These are phyloP conservation scores for Microcaecilia unicolor DNA, from an alignment of 2,797 vertebrate genomes.

Conservation along the genomic window DNA sequence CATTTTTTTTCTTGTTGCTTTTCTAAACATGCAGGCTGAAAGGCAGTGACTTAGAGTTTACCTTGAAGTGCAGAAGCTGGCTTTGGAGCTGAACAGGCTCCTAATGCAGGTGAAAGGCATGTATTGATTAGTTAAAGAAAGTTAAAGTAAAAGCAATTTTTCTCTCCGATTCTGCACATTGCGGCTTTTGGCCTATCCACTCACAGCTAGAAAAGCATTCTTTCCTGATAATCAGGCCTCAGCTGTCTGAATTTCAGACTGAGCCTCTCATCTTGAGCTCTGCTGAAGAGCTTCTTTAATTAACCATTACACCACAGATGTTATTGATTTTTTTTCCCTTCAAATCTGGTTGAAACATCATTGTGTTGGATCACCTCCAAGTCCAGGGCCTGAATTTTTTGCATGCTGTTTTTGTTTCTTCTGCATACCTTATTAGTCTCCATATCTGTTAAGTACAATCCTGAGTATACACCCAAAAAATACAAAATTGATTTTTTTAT, in stretches of 20 bases:
- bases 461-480: conserved; percentile 92
- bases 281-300: conserved; percentile 99
- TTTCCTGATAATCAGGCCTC: conserved; percentile 98
- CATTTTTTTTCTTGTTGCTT: conserved; percentile 13
- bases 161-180: conserved; percentile 64
- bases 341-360: conserved; percentile 80
- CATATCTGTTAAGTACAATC: conserved; percentile 88
- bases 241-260: conserved; percentile 90
- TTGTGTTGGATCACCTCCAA: conserved; percentile 78
- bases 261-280: conserved; percentile 96
- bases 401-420: conserved; percentile 77
- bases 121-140: conserved; percentile 71
- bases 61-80: conserved; percentile 29
- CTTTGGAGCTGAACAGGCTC: conserved; percentile 34
- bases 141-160: conserved; percentile 70
- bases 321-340: conserved; percentile 91
- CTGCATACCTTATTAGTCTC: conserved; percentile 99
- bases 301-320: conserved; percentile 99
- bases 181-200: conserved; percentile 91
- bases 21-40: conserved; percentile 31
- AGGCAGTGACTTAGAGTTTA: conserved; percentile 37
- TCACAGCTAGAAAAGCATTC: conserved; percentile 97
- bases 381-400: conserved; percentile 65
- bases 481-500: conserved; percentile 93
- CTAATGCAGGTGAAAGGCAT: conserved; percentile 57